Conservation (phyloP, 2,797 vertebrate genomes). For the Silurus aristotelis region DNA sequence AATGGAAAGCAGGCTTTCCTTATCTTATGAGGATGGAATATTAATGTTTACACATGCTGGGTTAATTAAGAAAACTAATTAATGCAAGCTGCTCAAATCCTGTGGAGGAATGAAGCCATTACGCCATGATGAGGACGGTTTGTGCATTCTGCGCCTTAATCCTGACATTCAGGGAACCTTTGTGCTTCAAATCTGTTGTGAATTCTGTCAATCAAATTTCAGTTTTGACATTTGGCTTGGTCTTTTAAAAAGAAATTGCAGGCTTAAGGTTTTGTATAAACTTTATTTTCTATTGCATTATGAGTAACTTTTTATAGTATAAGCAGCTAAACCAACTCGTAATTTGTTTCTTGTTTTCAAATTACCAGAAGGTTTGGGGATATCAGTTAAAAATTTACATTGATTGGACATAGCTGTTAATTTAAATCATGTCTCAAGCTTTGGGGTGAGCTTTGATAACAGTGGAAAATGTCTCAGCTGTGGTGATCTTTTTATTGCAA, state of each 20-base stretch:
- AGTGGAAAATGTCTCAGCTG: conserved; percentile 5
- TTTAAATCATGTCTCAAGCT: neutral
- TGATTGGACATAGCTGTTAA: conserved; percentile 25
- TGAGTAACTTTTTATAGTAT: conserved; percentile 38
- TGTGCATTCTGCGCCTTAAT: conserved; percentile 51
- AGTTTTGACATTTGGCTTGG: conserved; percentile 57
- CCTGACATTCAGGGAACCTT: conserved; percentile 60
- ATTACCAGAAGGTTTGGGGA: neutral
- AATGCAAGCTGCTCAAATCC: conserved; percentile 43
- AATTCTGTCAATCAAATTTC: conserved; percentile 65
- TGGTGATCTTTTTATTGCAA: conserved; percentile 24
- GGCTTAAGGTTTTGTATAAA: conserved; percentile 56
- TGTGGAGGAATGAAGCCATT: conserved; percentile 23
- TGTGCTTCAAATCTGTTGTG: conserved; percentile 60
- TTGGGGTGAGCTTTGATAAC: neutral
- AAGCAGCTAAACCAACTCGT: conserved; percentile 1
- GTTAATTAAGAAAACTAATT: conserved; percentile 59
- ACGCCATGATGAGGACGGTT: conserved; percentile 37
- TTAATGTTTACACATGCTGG: conserved; percentile 50
- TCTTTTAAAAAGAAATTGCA: conserved; percentile 38
- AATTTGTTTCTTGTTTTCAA: neutral
- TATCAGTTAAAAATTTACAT: neutral
- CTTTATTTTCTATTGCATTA: conserved; percentile 44
- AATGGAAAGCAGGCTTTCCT: conserved; percentile 8
- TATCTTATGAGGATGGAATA: conserved; percentile 49